A percentile compares a stretch with the other conserved stretches of the same genome.
phyloP scores from a whole-genome alignment of 2,113 vertebrate species.

The Rhadina sibilatrix region DNA sequence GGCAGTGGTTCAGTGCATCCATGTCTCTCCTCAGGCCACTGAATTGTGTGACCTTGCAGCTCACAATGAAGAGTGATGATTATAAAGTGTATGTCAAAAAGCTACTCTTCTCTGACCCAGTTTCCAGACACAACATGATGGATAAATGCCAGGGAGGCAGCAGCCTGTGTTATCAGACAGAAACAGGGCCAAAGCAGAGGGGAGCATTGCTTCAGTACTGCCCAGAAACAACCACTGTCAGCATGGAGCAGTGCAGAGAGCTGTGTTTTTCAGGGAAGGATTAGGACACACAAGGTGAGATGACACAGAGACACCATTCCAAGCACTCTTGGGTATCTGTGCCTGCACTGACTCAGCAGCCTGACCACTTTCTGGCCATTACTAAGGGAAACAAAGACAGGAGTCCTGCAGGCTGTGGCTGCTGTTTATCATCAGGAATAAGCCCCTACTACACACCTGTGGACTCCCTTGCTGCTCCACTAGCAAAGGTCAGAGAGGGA shows the following conservation, averaged over 20 bases:
- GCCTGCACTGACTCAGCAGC: neutral
- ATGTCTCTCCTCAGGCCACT: conserved; percentile 56
- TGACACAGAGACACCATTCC: too few relatives aligned
- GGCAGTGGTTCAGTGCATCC: conserved; percentile 48
- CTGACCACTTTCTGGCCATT: neutral
- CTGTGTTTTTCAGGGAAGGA: neutral
- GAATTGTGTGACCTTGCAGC: conserved; percentile 50
- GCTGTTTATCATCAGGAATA: neutral
- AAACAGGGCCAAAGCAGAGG: neutral
- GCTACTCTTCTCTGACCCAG: conserved; percentile 40
- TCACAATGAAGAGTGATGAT: conserved; percentile 37
- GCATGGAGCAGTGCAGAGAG: accelerated
- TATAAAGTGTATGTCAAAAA: conserved; percentile 53
- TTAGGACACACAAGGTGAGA: neutral
- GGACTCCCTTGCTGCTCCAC: neutral
- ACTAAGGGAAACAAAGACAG: neutral
- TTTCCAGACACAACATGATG: conserved; percentile 29
- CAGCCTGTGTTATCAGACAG: neutral
- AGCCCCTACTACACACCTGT: accelerated
- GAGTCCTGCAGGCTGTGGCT: neutral
- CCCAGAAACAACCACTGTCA: accelerated
- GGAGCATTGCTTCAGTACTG: neutral
- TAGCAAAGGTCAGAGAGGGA: neutral
- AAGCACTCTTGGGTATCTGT: neutral
- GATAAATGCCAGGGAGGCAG: neutral